Conservation (phyloP, 2,888 invertebrate species). For the Blastobasis adustella region DNA sequence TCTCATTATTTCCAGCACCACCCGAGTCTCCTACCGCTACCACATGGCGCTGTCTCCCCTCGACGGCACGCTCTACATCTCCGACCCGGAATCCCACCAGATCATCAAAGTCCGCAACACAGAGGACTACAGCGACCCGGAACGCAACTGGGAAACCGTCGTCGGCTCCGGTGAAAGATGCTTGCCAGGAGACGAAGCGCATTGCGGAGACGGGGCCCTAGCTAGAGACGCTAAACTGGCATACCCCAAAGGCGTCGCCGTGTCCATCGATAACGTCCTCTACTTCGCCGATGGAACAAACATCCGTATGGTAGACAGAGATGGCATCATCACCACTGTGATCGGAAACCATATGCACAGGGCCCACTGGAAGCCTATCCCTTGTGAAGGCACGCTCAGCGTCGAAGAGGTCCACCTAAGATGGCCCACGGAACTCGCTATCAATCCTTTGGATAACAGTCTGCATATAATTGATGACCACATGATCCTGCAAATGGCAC, state of each 20-base stretch:
- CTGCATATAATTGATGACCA: constrained; percentile 97
- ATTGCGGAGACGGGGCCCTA: constrained; percentile 96
- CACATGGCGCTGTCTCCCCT: constrained; percentile 97
- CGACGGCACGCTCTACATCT: constrained; percentile 94
- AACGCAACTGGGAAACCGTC: constrained; percentile 95
- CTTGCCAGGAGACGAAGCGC: constrained; percentile 92
- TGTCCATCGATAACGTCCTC: constrained; percentile 91
- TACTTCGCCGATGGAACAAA: constrained; percentile 98
- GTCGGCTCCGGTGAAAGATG: constrained; percentile 97
- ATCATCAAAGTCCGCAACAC: constrained; percentile 91
- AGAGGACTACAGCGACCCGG: constrained; percentile 88
- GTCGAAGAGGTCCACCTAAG: constrained; percentile 94
- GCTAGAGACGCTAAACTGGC: constrained; percentile 95
- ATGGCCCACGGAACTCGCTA: constrained; percentile 97
- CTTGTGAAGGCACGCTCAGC: constrained; percentile 92
- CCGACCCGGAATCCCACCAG: constrained; percentile 96
- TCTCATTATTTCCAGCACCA: constrained; percentile 78
- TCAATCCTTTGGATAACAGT: constrained; percentile 95
- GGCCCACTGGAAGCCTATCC: constrained; percentile 94
- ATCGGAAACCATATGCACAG: constrained; percentile 95
- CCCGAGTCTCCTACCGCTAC: constrained; percentile 95
- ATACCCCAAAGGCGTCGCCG: constrained; percentile 97
- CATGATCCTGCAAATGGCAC: constrained; percentile 93
- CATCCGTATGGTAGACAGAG: constrained; percentile 92
- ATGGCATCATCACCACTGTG: constrained; percentile 93